phyloP scores from a whole-genome alignment of 2,888 invertebrate species.

The Dynastes grantii region DNA sequence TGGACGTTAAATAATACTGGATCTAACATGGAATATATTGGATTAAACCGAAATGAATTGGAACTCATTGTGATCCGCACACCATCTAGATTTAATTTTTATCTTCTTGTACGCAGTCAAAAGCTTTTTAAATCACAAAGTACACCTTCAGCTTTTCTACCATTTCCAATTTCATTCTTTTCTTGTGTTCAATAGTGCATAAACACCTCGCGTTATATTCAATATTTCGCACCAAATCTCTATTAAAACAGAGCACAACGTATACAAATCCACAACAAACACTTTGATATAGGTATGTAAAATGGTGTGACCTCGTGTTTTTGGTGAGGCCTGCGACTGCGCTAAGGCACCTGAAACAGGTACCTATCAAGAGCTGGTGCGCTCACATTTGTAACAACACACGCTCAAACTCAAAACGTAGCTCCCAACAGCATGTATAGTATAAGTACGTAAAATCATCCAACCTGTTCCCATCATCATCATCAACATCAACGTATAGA shows the following conservation, averaged over 20 bases:
- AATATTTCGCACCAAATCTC: background rate
- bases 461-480: constrained; percentile 23
- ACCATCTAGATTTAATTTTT: too few relatives aligned
- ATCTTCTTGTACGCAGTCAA: background rate
- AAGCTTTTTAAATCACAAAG: too few relatives aligned
- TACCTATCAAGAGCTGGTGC: constrained; percentile 56
- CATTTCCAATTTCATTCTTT: too few relatives aligned
- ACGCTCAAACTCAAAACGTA: constrained; percentile 35
- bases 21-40: too few relatives aligned
- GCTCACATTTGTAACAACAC: constrained; percentile 59
- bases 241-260: constrained; percentile 26
- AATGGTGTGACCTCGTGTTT: constrained; percentile 63
- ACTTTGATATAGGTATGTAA: constrained; percentile 58
- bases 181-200: too few relatives aligned
- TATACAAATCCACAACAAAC: too few relatives aligned
- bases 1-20: too few relatives aligned
- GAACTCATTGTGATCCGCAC: too few relatives aligned
- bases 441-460: constrained; percentile 14
- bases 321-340: constrained; percentile 64
- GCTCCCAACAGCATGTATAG: background rate
- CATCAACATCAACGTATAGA: background rate
- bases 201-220: too few relatives aligned
- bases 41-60: too few relatives aligned
- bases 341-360: constrained; percentile 64
- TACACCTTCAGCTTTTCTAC: too few relatives aligned